phyloP scores from a whole-genome alignment of 2,113 vertebrate species.

The Leucopsar rothschildi region DNA sequence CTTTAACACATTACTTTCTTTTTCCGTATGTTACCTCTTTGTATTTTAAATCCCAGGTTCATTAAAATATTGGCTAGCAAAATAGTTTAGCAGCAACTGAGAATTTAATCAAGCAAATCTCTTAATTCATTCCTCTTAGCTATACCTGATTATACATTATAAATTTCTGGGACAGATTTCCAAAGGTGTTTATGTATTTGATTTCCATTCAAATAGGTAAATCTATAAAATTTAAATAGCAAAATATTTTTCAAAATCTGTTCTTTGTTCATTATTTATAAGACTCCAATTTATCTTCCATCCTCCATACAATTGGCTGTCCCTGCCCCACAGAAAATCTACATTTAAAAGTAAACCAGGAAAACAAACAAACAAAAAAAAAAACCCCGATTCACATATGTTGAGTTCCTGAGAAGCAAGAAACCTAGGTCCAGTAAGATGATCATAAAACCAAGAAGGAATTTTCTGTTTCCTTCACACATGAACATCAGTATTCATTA shows the following conservation, averaged over 20 bases:
- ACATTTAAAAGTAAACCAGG: background rate
- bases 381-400: background rate
- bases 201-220: background rate
- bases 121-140: background rate
- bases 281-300: background rate
- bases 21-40: background rate
- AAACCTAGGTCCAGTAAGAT: background rate
- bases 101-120: background rate
- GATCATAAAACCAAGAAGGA: background rate
- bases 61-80: background rate
- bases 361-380: background rate
- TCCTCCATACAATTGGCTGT: rapidly evolving
- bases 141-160: background rate
- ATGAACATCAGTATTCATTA: background rate
- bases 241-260: background rate
- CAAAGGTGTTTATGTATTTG: background rate
- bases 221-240: background rate
- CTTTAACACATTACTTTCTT: background rate
- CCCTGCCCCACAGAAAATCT: background rate
- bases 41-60: background rate
- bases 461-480: background rate
- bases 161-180: background rate
- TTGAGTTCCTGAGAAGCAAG: background rate
- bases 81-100: background rate
- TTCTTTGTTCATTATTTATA: background rate